Percentiles rank a stretch among this genome's conserved stretches.
These are phyloP conservation scores for Allobates femoralis DNA, from an alignment of 2,797 vertebrate genomes.

Conservation along the genomic window DNA sequence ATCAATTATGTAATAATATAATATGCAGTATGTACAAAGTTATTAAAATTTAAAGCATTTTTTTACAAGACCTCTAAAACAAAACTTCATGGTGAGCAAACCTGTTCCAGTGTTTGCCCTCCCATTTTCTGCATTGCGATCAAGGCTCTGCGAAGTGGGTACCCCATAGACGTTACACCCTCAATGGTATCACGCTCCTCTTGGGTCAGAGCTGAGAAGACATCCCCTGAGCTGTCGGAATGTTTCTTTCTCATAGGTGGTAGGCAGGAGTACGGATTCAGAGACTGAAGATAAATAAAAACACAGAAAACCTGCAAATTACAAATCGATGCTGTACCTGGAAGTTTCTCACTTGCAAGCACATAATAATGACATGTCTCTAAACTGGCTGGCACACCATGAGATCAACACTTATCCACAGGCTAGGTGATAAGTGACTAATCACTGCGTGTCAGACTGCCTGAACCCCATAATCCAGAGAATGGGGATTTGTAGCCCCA, in stretches of 20 bases:
- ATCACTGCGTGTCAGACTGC: too few species aligned
- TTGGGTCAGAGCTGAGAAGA: conserved; percentile 85
- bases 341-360: background rate
- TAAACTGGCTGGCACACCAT: too few species aligned
- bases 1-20: background rate
- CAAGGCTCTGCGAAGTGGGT: conserved; percentile 85
- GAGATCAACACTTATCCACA: too few species aligned
- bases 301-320: background rate
- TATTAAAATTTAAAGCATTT: background rate
- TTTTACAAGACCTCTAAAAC: background rate
- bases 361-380: background rate
- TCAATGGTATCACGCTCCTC: conserved; percentile 88
- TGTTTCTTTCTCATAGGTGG: conserved; percentile 68
- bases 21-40: background rate
- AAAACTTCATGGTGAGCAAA: background rate
- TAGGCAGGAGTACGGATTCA: conserved; percentile 76
- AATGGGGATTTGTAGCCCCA: too few species aligned
- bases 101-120: conserved; percentile 83
- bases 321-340: background rate
- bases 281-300: conserved; percentile 70
- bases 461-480: too few species aligned
- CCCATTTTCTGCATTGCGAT: conserved; percentile 89
- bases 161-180: conserved; percentile 83
- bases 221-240: conserved; percentile 79
- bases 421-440: too few species aligned